phyloP scores from a whole-genome alignment of 30 jellyfish, hydroid and myxozoan genomes.

The Chrysaora quinquecirrha region DNA sequence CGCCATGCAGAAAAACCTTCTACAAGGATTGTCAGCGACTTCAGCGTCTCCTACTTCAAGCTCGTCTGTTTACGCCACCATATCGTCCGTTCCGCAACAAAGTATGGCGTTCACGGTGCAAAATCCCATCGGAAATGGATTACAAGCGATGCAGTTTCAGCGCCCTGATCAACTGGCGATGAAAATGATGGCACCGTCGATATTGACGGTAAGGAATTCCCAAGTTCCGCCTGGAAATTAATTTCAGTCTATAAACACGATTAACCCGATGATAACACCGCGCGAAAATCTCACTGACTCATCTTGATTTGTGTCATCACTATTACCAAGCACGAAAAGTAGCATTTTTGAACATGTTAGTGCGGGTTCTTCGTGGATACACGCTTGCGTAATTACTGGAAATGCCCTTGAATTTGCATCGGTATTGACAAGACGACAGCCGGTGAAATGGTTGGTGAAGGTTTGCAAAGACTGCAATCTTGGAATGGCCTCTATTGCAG shows the following conservation, averaged over 20 bases:
- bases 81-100: conserved; percentile 87
- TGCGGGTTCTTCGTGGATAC: too few species aligned
- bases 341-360: too few species aligned
- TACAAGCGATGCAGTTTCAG: conserved; percentile 91
- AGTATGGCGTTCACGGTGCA: conserved; percentile 88
- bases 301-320: too few species aligned
- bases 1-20: conserved; percentile 70
- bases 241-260: background rate
- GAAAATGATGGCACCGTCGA: conserved; percentile 94
- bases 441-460: too few species aligned
- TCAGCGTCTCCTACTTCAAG: conserved; percentile 93
- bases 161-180: conserved; percentile 95
- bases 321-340: too few species aligned
- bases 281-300: too few species aligned
- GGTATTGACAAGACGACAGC: too few species aligned
- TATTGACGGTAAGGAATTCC: conserved; percentile 85
- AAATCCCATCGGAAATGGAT: conserved; percentile 79
- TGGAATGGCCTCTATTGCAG: too few species aligned
- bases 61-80: conserved; percentile 79
- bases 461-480: too few species aligned
- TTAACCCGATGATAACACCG: background rate
- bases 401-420: too few species aligned
- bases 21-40: conserved; percentile 77
- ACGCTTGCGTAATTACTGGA: too few species aligned
- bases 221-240: conserved; percentile 94